Evolutionary conservation across 2,113 vertebrate genomes (phyloP).

Genomic region (Myrmophylax atrothorax): DNA sequence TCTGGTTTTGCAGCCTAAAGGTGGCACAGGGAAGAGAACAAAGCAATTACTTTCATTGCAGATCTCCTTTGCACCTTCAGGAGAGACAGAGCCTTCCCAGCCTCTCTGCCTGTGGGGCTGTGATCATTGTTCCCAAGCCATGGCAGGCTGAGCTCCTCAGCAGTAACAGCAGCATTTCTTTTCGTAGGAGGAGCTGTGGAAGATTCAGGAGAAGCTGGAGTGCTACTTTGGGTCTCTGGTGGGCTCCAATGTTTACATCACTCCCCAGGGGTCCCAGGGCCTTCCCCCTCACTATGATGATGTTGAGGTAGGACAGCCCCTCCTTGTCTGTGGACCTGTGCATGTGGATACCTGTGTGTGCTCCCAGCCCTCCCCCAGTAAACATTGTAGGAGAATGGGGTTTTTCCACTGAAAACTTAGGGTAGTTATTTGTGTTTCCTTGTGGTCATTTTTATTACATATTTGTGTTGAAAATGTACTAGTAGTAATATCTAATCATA

Average conservation of each 20-base stretch:
- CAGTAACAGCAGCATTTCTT: background rate
- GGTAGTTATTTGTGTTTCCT: background rate
- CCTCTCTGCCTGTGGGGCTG: background rate
- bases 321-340: background rate
- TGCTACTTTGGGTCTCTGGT: slow-evolving; percentile 91
- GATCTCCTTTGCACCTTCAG: background rate
- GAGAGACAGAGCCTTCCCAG: background rate
- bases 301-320: slow-evolving; percentile 83
- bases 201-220: slow-evolving; percentile 91
- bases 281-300: slow-evolving; percentile 92
- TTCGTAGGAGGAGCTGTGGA: slow-evolving; percentile 89
- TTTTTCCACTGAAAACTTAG: background rate
- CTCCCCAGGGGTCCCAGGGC: slow-evolving; percentile 86
- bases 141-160: background rate
- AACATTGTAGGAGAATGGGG: background rate
- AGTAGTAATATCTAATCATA: background rate
- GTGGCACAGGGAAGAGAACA: background rate
- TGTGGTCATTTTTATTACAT: accelerated
- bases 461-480: background rate
- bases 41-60: accelerated
- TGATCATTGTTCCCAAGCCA: background rate
- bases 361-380: accelerated
- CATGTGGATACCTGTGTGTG: background rate
- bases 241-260: slow-evolving; percentile 92
- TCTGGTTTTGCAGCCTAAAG: background rate